These are phyloP conservation scores for Parapristionchus giblindavisi DNA, from an alignment of 2,888 invertebrate species.

Conservation along the genomic window DNA sequence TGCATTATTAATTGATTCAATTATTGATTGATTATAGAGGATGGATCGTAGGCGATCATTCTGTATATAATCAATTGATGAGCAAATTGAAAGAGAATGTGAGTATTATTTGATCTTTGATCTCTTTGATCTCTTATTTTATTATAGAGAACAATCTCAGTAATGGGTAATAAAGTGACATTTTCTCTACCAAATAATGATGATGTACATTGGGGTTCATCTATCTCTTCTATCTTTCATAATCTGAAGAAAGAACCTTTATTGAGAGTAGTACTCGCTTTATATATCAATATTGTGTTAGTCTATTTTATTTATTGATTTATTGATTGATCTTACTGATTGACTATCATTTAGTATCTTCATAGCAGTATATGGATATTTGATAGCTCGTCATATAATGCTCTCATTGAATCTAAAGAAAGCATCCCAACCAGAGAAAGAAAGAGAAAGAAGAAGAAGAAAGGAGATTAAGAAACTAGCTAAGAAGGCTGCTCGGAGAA, in stretches of 20 bases:
- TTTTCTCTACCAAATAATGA: slow-evolving; percentile 6
- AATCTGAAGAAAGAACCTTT: slow-evolving; percentile 25
- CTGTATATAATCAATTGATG: slow-evolving; percentile 29
- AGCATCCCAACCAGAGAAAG: slow-evolving; percentile 33
- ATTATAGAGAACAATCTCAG: slow-evolving; percentile 21
- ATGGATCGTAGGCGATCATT: slow-evolving; percentile 25
- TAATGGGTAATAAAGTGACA: slow-evolving; percentile 22
- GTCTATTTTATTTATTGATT: neutral
- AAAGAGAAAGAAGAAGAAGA: slow-evolving; percentile 9
- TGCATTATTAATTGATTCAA: too few relatives aligned
- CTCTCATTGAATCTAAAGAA: slow-evolving; percentile 33
- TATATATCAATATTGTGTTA: slow-evolving; percentile 27
- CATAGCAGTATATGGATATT: slow-evolving; percentile 30
- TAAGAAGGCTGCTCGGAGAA: neutral
- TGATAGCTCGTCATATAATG: slow-evolving; percentile 34
- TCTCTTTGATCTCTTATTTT: neutral
- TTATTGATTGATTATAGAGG: slow-evolving; percentile 4
- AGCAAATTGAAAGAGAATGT: slow-evolving; percentile 33
- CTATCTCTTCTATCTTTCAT: slow-evolving; percentile 29
- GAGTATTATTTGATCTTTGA: neutral
- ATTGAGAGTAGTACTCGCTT: slow-evolving; percentile 11
- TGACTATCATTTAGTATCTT: slow-evolving; percentile 6
- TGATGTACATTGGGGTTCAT: slow-evolving; percentile 27
- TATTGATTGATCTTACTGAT: neutral
- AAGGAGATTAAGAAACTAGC: slow-evolving; percentile 27